Percentiles rank a stretch among this genome's conserved stretches.
Conservation (phyloP, 1,140 invertebrate species). For the Heliconius hermathena region DNA sequence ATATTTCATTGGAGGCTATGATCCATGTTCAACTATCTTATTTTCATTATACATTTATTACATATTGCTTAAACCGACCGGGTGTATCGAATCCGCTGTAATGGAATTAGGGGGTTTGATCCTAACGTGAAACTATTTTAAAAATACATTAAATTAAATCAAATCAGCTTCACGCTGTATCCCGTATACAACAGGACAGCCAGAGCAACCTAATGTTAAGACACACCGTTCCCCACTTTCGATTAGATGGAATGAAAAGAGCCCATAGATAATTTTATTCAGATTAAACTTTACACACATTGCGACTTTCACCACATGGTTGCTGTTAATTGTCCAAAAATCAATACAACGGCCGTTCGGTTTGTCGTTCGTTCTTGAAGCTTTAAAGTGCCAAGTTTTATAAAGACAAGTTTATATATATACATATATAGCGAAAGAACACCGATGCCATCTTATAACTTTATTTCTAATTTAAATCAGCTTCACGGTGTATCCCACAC, state of each 20-base stretch:
- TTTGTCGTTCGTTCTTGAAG: not conserved
- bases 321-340: not conserved
- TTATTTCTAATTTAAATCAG: no score
- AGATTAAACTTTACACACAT: not conserved
- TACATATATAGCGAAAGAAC: no score
- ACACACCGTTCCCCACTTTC: no score
- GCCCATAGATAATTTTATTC: not conserved
- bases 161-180: no score
- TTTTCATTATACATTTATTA: conserved; percentile 21
- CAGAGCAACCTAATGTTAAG: no score
- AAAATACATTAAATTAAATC: no score
- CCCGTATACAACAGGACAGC: no score
- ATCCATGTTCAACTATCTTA: conserved; percentile 47
- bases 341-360: not conserved
- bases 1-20: conserved; percentile 55
- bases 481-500: no score
- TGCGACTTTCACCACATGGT: not conserved
- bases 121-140: not conserved
- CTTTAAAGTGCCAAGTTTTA: not conserved
- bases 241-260: not conserved
- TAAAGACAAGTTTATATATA: no score
- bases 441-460: no score
- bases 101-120: conserved; percentile 3
- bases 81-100: not conserved
- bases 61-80: conserved; percentile 3